These are phyloP conservation scores for Rhagologus leucostigma DNA, from an alignment of 2,113 vertebrate species.

Conservation along the genomic window DNA sequence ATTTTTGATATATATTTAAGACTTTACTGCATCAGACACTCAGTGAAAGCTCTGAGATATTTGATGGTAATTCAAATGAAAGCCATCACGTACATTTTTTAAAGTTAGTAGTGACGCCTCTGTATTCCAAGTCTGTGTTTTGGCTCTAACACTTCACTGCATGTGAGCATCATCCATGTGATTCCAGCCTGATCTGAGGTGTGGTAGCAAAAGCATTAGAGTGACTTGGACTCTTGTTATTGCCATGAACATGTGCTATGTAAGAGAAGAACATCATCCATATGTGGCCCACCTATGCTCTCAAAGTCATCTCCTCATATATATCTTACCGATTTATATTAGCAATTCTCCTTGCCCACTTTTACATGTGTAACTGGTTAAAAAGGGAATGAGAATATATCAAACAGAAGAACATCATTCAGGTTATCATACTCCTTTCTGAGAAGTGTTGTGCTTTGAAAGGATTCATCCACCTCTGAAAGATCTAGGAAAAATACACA, in stretches of 20 bases:
- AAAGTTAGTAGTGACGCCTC: background rate
- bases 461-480: background rate
- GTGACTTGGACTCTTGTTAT: background rate
- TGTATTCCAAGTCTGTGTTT: background rate
- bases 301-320: background rate
- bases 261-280: background rate
- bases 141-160: background rate
- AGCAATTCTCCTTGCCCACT: background rate
- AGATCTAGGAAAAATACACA: background rate
- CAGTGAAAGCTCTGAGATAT: background rate
- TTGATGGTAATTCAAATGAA: background rate
- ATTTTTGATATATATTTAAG: background rate
- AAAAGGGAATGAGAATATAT: background rate
- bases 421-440: background rate
- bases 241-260: background rate
- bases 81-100: background rate
- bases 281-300: background rate
- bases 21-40: background rate
- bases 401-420: background rate
- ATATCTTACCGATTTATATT: background rate
- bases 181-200: fast-evolving
- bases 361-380: background rate
- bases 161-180: background rate
- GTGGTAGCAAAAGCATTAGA: background rate
- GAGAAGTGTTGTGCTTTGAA: background rate